A percentile compares a stretch with the other conserved stretches of the same genome.
Evolutionary conservation across 2,113 vertebrate species (phyloP).

Genomic region (Chitala chitala): DNA sequence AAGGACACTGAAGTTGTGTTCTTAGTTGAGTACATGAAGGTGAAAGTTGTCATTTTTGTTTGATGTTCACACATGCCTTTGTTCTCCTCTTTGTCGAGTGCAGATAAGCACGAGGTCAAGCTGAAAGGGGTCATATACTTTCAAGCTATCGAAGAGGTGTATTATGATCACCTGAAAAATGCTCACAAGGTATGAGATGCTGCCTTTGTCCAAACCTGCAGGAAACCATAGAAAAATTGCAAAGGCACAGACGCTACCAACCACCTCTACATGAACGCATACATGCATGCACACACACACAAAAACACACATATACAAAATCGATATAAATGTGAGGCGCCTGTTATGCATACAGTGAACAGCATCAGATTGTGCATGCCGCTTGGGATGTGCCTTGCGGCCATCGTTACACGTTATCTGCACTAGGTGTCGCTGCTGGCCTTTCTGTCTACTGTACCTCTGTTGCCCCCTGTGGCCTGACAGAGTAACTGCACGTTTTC

Average conservation of each 20-base stretch:
- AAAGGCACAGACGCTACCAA: too few relatives aligned
- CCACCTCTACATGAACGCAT: neutral
- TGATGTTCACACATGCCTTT: neutral
- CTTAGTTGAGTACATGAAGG: too few relatives aligned
- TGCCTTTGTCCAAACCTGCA: neutral
- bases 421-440: neutral
- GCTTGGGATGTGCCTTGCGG: too few relatives aligned
- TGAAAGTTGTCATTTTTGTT: neutral
- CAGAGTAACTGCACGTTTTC: constrained; percentile 3
- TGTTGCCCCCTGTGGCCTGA: constrained; percentile 5
- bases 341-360: too few relatives aligned
- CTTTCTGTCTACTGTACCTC: neutral
- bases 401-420: neutral
- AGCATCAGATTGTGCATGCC: too few relatives aligned
- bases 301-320: too few relatives aligned
- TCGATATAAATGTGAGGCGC: too few relatives aligned
- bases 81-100: constrained; percentile 34
- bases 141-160: constrained; percentile 98
- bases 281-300: neutral
- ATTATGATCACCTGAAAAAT: constrained; percentile 95
- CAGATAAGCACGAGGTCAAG: constrained; percentile 96
- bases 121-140: constrained; percentile 98
- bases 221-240: neutral
- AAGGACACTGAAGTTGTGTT: too few relatives aligned
- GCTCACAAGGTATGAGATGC: constrained; percentile 81